phyloP scores from a whole-genome alignment of 2,113 vertebrate genomes.

The Seriola rivoliana region DNA sequence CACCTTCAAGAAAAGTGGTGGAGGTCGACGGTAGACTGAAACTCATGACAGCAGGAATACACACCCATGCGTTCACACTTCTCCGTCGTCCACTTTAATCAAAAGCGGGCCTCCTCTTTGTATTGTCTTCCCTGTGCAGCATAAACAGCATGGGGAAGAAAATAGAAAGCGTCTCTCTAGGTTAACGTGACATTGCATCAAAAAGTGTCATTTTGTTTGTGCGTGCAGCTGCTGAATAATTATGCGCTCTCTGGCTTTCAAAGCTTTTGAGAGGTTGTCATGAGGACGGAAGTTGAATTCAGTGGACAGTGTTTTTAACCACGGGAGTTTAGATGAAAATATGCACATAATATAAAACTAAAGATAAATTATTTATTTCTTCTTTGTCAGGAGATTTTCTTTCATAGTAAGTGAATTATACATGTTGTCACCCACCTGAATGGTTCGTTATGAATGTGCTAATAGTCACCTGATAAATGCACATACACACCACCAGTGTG shows the following conservation, averaged over 20 bases:
- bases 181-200: conserved; percentile 57
- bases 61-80: not conserved
- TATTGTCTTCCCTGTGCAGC: conserved; percentile 31
- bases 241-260: not conserved
- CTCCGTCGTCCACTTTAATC: conserved; percentile 5
- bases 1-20: conserved; percentile 18
- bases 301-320: not conserved
- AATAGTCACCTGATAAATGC: conserved; percentile 24
- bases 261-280: conserved; percentile 1
- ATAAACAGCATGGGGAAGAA: not conserved
- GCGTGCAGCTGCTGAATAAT: conserved; percentile 37
- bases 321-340: not conserved
- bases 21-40: not conserved
- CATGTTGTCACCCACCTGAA: not conserved
- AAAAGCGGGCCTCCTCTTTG: conserved; percentile 27
- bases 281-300: conserved; percentile 32
- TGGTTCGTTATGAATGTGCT: conserved; percentile 18
- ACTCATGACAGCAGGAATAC: conserved; percentile 5
- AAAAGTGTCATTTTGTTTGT: conserved; percentile 34
- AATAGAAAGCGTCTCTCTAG: conserved; percentile 34
- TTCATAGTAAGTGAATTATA: not conserved
- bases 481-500: not conserved
- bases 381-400: not conserved
- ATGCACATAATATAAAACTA: conserved; percentile 16
- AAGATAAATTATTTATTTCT: conserved; percentile 11